phyloP scores from a whole-genome alignment of 2,797 vertebrate genomes.

The Atherinosoma microstoma region DNA sequence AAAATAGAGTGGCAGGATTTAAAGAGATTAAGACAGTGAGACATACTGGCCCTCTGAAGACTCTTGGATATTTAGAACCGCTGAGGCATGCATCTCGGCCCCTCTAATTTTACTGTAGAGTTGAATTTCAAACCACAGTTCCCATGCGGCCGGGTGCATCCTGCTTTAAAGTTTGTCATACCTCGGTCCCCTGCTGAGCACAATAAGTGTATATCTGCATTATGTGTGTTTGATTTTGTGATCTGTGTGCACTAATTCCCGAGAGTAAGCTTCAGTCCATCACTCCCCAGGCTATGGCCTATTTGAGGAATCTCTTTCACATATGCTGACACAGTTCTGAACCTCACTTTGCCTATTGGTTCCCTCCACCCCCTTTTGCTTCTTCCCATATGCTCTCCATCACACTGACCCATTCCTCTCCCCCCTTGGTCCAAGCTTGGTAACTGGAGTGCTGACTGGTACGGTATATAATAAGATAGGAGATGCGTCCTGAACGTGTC shows the following conservation, averaged over 20 bases:
- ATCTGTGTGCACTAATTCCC: slow-evolving; percentile 36
- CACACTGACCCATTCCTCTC: slow-evolving; percentile 13
- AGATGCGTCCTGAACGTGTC: slow-evolving; percentile 44
- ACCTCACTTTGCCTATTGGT: slow-evolving; percentile 10
- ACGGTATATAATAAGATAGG: slow-evolving; percentile 55
- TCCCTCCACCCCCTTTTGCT: slow-evolving; percentile 24
- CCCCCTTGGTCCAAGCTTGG: slow-evolving; percentile 23
- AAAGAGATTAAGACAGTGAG: slow-evolving; percentile 31
- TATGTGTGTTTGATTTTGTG: slow-evolving; percentile 34
- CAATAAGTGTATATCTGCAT: slow-evolving; percentile 20
- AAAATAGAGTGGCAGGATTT: slow-evolving; percentile 9
- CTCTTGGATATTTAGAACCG: slow-evolving; percentile 73
- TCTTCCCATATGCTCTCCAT: slow-evolving; percentile 38
- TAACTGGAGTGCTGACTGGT: slow-evolving; percentile 64
- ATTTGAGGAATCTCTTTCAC: slow-evolving; percentile 74
- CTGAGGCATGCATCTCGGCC: slow-evolving; percentile 70
- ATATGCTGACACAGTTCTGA: slow-evolving; percentile 77
- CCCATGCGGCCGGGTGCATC: slow-evolving; percentile 44
- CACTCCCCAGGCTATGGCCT: slow-evolving; percentile 70
- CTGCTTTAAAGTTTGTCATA: slow-evolving; percentile 55
- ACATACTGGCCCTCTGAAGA: slow-evolving; percentile 46
- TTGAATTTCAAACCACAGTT: slow-evolving; percentile 78
- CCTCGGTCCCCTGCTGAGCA: slow-evolving; percentile 15
- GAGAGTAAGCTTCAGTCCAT: slow-evolving; percentile 56
- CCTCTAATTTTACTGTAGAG: slow-evolving; percentile 82